These are phyloP conservation scores for Helicoverpa zea DNA, from an alignment of 1,140 invertebrate genomes.

Conservation along the genomic window DNA sequence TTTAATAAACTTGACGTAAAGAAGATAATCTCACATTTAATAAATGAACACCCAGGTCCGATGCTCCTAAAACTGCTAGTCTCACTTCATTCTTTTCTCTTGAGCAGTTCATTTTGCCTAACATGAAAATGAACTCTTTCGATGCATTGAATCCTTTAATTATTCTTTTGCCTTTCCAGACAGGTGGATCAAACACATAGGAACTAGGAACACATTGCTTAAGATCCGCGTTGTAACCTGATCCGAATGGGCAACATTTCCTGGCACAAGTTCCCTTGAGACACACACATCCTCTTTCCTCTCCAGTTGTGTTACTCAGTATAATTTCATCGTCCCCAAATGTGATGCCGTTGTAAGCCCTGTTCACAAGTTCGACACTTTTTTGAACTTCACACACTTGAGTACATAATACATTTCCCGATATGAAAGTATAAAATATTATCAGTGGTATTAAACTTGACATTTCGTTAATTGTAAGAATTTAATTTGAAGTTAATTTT, in stretches of 20 bases:
- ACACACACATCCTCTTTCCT: constrained; percentile 54
- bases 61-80: constrained; percentile 16
- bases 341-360: neutral
- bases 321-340: neutral
- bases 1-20: neutral
- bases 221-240: constrained; percentile 42
- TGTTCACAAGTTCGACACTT: constrained; percentile 1
- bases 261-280: neutral
- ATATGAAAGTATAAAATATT: too few relatives aligned
- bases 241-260: neutral
- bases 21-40: constrained; percentile 54
- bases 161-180: constrained; percentile 57
- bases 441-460: too few relatives aligned
- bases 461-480: too few relatives aligned
- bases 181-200: constrained; percentile 56
- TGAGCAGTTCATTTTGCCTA: constrained; percentile 56
- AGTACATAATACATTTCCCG: too few relatives aligned
- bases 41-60: constrained; percentile 44
- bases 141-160: constrained; percentile 49
- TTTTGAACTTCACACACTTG: neutral
- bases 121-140: constrained; percentile 60
- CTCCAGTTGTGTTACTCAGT: neutral
- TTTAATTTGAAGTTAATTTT: too few relatives aligned
- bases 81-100: constrained; percentile 40
- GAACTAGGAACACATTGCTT: constrained; percentile 56